A percentile compares a stretch with the other conserved stretches of the same genome.
Conservation (phyloP, 2,797 vertebrate genomes). For the Melanotaenia parkinsoni region DNA sequence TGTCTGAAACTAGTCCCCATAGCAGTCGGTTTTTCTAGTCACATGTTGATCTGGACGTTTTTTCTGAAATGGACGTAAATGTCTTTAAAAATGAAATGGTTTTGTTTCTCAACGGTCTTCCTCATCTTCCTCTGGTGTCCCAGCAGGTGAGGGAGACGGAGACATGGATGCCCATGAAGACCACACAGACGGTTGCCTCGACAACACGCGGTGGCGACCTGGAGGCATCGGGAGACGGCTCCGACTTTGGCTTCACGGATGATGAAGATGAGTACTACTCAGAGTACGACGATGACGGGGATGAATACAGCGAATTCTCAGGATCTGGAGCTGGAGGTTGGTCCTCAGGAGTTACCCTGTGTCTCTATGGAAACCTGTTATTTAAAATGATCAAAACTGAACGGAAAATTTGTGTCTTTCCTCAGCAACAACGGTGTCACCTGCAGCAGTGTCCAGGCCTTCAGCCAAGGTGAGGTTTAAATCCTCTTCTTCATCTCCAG, state of each 20-base stretch:
- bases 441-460: background rate
- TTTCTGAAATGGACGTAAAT: too few relatives aligned
- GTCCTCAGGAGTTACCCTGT: background rate
- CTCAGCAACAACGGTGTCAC: constrained; percentile 27
- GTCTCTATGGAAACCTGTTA: background rate
- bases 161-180: constrained; percentile 89
- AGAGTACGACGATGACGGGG: constrained; percentile 51
- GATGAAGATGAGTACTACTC: constrained; percentile 67
- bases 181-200: constrained; percentile 52
- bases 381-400: too few relatives aligned
- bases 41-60: too few relatives aligned
- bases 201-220: constrained; percentile 34
- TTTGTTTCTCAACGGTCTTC: background rate
- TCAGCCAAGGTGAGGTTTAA: constrained; percentile 62
- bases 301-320: constrained; percentile 78
- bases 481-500: background rate
- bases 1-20: too few relatives aligned
- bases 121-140: constrained; percentile 39
- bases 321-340: constrained; percentile 88
- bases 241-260: constrained; percentile 70
- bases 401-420: constrained; percentile 1
- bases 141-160: constrained; percentile 93
- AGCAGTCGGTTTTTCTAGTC: too few relatives aligned
- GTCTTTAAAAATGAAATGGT: too few relatives aligned
- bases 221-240: constrained; percentile 84